Evolutionary conservation across 92 coral and sea anemone genomes (phyloP).

Genomic region (Galaxea fascicularis): DNA sequence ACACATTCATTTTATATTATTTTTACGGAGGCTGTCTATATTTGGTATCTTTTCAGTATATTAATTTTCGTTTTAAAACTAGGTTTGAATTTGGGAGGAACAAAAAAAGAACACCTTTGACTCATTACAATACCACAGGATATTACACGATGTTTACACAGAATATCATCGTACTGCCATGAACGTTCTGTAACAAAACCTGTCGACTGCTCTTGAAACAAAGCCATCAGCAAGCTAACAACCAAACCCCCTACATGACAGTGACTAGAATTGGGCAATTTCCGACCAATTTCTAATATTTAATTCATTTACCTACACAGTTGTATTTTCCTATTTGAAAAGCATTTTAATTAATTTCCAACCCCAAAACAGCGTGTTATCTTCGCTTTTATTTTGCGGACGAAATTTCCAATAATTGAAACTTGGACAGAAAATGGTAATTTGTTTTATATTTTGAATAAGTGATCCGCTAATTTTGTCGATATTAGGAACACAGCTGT

Average conservation of each 20-base stretch:
- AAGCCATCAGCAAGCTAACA: not conserved
- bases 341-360: slow-evolving; percentile 18
- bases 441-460: slow-evolving; percentile 1
- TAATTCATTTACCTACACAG: not conserved
- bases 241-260: not conserved
- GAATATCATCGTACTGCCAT: too few species aligned
- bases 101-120: too few species aligned
- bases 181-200: too few species aligned
- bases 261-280: not conserved
- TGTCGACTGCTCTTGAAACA: not conserved
- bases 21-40: too few species aligned
- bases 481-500: not conserved
- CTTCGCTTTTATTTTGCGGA: not conserved
- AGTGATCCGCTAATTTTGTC: not conserved
- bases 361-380: not conserved
- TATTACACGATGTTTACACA: too few species aligned
- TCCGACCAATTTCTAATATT: not conserved
- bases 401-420: not conserved
- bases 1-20: too few species aligned
- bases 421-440: not conserved
- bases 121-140: too few species aligned
- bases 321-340: not conserved
- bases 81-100: too few species aligned
- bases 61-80: too few species aligned
- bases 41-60: too few species aligned